Conservation (phyloP, 2,888 invertebrate species). For the Aleiodes leptofemur region DNA sequence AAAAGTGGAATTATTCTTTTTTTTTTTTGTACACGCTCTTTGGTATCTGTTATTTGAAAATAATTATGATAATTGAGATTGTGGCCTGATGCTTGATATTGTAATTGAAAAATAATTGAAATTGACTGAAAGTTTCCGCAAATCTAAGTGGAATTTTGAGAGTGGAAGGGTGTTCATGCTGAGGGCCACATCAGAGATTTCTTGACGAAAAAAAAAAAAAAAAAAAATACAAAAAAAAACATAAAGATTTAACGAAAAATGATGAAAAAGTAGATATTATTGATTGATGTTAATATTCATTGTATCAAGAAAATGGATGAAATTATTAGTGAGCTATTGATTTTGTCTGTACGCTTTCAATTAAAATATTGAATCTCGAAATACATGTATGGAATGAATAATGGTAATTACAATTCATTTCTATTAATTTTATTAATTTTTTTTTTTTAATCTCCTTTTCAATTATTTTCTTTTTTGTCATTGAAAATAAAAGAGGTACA, state of each 20-base stretch:
- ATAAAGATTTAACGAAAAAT: slow-evolving; percentile 25
- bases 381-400: slow-evolving; percentile 56
- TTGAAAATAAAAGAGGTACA: too few relatives aligned
- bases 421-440: background rate
- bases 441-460: background rate
- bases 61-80: slow-evolving; percentile 10
- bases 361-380: slow-evolving; percentile 55
- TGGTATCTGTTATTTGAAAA: slow-evolving; percentile 11
- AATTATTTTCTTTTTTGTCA: slow-evolving; percentile 23
- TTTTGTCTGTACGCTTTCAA: slow-evolving; percentile 55
- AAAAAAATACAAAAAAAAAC: slow-evolving; percentile 34
- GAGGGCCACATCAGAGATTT: background rate
- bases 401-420: slow-evolving; percentile 33
- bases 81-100: slow-evolving; percentile 52
- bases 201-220: slow-evolving; percentile 42
- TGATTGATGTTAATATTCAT: slow-evolving; percentile 56
- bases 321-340: slow-evolving; percentile 49
- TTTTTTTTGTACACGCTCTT: slow-evolving; percentile 11
- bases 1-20: background rate
- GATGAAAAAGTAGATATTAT: slow-evolving; percentile 48
- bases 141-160: too few relatives aligned
- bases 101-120: slow-evolving; percentile 40
- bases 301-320: slow-evolving; percentile 45
- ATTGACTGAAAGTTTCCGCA: background rate
- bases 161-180: too few relatives aligned